phyloP scores from a whole-genome alignment of 1,140 invertebrate genomes.

The Tachypleus tridentatus region DNA sequence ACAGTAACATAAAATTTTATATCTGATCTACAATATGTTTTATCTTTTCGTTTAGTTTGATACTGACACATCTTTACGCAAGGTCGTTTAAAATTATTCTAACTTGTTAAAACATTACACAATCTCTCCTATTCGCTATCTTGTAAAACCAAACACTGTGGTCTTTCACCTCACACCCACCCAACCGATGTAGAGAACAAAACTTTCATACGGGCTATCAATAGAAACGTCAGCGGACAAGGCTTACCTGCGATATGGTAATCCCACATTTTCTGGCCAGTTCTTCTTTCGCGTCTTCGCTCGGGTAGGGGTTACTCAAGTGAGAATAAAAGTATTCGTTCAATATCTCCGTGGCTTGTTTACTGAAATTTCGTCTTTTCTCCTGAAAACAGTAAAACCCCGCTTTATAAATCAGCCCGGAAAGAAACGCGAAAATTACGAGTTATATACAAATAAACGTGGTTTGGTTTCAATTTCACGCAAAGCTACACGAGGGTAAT shows the following conservation, averaged over 20 bases:
- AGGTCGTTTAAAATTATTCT: no score
- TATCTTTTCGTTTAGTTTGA: no score
- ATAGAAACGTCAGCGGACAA: neutral
- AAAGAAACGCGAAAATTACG: constrained; percentile 4
- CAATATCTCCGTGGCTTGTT: constrained; percentile 97
- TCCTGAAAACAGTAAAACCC: constrained; percentile 47
- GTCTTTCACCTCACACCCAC: neutral
- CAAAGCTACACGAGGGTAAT: no score
- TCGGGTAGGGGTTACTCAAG: constrained; percentile 97
- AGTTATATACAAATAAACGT: constrained; percentile 9
- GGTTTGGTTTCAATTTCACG: no score
- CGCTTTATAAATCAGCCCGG: neutral
- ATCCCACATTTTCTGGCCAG: constrained; percentile 96
- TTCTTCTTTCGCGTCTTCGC: constrained; percentile 99
- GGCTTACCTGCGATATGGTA: constrained; percentile 75
- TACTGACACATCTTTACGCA: no score
- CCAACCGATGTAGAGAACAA: neutral
- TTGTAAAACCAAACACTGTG: no score
- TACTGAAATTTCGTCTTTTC: constrained; percentile 99
- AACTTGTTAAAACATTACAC: no score
- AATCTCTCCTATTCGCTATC: no score
- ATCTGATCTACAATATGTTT: no score
- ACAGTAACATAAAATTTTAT: no score
- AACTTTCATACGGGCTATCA: neutral
- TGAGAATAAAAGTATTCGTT: constrained; percentile 99